phyloP scores from a whole-genome alignment of 2,113 vertebrate species.

The Eupsittula cactorum region DNA sequence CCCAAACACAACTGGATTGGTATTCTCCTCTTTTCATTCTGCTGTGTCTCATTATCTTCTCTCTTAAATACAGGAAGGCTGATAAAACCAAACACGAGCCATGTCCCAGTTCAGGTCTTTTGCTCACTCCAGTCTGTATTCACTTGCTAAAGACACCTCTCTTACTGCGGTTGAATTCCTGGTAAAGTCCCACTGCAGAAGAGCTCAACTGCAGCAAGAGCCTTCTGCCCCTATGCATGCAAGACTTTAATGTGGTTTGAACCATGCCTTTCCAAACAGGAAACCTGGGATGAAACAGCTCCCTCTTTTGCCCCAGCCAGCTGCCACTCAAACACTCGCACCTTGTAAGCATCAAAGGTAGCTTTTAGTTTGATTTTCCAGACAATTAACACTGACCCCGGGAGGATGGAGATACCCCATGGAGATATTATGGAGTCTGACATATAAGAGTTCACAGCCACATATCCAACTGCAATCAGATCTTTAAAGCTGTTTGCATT shows the following conservation, averaged over 20 bases:
- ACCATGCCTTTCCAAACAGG: background rate
- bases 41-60: background rate
- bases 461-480: background rate
- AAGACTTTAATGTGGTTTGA: background rate
- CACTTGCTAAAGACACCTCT: background rate
- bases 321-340: background rate
- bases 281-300: background rate
- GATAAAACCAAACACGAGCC: background rate
- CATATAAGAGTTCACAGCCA: background rate
- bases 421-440: background rate
- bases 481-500: background rate
- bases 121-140: background rate
- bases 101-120: background rate
- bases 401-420: background rate
- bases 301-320: background rate
- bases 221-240: too few relatives aligned
- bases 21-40: background rate
- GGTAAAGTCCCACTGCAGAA: background rate
- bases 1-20: background rate
- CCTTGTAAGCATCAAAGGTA: background rate
- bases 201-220: background rate
- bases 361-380: constrained; percentile 42
- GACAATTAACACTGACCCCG: background rate
- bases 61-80: background rate
- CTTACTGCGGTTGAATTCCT: background rate